Evolutionary conservation across 2,888 invertebrate species (phyloP).

Genomic region (Tipula lateralis): DNA sequence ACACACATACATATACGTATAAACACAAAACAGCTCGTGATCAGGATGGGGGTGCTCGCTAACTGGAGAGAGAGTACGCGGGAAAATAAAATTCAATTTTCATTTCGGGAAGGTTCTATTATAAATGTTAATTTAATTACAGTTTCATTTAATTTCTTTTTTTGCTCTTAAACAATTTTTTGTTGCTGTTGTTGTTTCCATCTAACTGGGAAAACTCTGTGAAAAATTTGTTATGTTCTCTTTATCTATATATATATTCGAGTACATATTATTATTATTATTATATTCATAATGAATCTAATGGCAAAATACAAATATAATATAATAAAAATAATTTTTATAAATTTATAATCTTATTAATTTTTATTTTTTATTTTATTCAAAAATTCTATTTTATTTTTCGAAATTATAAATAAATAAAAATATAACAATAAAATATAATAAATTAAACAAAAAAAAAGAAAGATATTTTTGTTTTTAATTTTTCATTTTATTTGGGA

Average conservation of each 20-base stretch:
- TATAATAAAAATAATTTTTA: background rate
- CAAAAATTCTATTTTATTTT: too few relatives aligned
- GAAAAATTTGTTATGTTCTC: background rate
- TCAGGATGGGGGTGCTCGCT: background rate
- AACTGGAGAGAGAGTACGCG: background rate
- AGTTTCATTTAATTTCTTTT: constrained; percentile 15
- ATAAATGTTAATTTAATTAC: constrained; percentile 19
- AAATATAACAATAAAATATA: constrained; percentile 1
- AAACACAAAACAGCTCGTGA: background rate
- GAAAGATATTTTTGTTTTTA: background rate
- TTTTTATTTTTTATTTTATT: background rate
- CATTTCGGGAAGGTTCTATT: background rate
- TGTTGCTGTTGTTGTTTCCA: too few relatives aligned
- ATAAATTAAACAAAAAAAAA: constrained; percentile 6
- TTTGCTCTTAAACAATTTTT: background rate
- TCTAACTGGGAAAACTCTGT: background rate
- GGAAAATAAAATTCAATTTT: background rate
- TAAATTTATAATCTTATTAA: constrained; percentile 24
- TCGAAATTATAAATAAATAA: background rate
- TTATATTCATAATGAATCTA: background rate
- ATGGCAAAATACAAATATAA: background rate
- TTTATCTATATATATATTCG: background rate
- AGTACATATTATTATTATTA: background rate
- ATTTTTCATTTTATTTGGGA: background rate
- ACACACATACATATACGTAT: background rate